Percentiles rank a stretch among this genome's conserved stretches.
Conservation (phyloP, 2,888 invertebrate species). For the Habroteleia sp. region DNA sequence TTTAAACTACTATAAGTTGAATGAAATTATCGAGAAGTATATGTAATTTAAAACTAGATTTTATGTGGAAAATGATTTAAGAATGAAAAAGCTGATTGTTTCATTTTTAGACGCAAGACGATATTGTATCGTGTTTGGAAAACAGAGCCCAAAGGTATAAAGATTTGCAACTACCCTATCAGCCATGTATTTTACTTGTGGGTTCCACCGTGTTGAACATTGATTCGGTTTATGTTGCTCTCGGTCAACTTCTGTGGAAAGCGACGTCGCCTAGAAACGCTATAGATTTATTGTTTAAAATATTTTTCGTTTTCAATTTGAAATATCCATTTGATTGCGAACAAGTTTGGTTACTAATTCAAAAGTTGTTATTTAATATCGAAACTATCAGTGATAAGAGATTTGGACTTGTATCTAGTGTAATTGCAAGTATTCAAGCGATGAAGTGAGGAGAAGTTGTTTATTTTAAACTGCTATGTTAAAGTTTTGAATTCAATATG, state of each 20-base stretch:
- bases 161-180: constrained; percentile 41
- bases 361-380: constrained; percentile 52
- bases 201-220: constrained; percentile 40
- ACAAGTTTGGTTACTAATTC: constrained; percentile 59
- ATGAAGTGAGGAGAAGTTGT: constrained; percentile 22
- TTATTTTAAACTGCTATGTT: neutral
- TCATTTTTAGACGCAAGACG: constrained; percentile 45
- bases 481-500: neutral
- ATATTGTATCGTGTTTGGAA: constrained; percentile 33
- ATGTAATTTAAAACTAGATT: too few species aligned
- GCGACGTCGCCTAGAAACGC: constrained; percentile 24
- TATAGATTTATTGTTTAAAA: constrained; percentile 48
- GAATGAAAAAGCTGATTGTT: too few species aligned
- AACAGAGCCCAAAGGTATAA: constrained; percentile 51
- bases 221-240: constrained; percentile 40
- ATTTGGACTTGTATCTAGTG: constrained; percentile 56
- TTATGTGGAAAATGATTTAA: too few species aligned
- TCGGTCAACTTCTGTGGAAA: constrained; percentile 48
- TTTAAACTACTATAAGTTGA: too few species aligned
- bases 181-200: constrained; percentile 53
- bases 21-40: neutral
- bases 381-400: constrained; percentile 48
- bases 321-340: constrained; percentile 60
- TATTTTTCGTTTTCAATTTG: constrained; percentile 47
- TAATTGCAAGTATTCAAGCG: constrained; percentile 56